Conservation (phyloP, 2,113 vertebrate species). For the Callorhinus ursinus region DNA sequence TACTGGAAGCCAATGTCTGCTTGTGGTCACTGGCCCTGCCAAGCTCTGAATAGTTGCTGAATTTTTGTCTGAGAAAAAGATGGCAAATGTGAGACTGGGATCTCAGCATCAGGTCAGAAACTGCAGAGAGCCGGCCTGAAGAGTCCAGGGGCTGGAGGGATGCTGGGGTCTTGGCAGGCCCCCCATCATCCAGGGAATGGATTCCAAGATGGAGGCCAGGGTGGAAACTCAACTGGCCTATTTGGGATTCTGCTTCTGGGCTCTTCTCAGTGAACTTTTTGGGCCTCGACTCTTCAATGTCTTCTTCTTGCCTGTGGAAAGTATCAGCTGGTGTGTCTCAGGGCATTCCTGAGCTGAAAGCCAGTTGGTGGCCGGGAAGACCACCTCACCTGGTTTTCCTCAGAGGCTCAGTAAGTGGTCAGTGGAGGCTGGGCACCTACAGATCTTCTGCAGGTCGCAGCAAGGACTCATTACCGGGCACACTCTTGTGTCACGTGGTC, state of each 20-base stretch:
- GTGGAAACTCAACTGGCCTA: background rate
- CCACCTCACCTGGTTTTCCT: background rate
- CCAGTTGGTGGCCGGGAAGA: background rate
- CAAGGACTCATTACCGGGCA: background rate
- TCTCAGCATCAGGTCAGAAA: slow-evolving; percentile 1
- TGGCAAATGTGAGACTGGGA: background rate
- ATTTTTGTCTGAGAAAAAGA: slow-evolving; percentile 50
- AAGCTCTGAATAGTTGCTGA: slow-evolving; percentile 61
- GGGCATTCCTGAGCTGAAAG: background rate
- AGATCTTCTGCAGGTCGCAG: background rate
- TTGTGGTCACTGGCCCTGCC: slow-evolving; percentile 58
- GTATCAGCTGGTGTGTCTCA: background rate
- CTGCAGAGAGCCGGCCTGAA: background rate
- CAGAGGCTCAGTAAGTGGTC: background rate
- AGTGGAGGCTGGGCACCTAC: background rate
- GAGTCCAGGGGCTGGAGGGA: background rate
- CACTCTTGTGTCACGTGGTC: no score
- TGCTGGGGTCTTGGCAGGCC: background rate
- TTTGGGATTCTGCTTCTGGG: background rate
- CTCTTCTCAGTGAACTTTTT: background rate
- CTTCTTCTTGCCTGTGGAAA: background rate
- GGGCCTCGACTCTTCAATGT: background rate
- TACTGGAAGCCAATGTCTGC: slow-evolving; percentile 60
- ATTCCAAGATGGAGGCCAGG: background rate
- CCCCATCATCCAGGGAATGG: background rate